These are phyloP conservation scores for Streblospio benedicti DNA, from an alignment of 1,140 invertebrate genomes.

Conservation along the genomic window DNA sequence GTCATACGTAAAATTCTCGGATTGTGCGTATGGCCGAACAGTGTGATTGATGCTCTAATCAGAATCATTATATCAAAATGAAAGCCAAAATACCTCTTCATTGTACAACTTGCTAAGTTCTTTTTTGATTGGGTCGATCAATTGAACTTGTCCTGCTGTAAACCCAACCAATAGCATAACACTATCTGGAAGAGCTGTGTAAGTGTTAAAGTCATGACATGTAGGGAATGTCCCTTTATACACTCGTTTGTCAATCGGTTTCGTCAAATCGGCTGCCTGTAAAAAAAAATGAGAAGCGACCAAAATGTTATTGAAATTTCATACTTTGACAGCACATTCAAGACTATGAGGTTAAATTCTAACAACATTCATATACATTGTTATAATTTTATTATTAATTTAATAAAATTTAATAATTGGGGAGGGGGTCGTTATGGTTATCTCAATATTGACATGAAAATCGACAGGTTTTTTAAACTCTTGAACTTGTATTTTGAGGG, in stretches of 20 bases:
- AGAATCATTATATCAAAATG: no score
- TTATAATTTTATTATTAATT: not conserved
- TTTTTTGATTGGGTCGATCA: constrained; percentile 93
- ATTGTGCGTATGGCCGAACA: no score
- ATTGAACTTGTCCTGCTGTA: constrained; percentile 90
- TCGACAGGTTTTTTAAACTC: no score
- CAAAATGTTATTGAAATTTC: no score
- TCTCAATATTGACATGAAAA: constrained; percentile 3
- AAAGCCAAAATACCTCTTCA: constrained; percentile 82
- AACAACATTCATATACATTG: constrained; percentile 6
- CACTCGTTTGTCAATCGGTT: constrained; percentile 92
- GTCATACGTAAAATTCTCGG: no score
- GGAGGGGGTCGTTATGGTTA: not conserved
- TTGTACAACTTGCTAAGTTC: constrained; percentile 92
- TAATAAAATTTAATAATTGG: not conserved
- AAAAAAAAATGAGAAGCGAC: constrained; percentile 31
- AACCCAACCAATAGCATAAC: constrained; percentile 86
- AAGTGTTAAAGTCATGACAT: constrained; percentile 94
- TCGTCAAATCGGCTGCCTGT: constrained; percentile 84
- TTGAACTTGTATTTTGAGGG: no score
- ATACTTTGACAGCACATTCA: no score
- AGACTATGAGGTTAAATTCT: not conserved
- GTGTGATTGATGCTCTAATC: no score
- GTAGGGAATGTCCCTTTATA: constrained; percentile 99
- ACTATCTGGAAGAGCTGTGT: constrained; percentile 66